These are phyloP conservation scores for Bryconaethiops microstoma DNA, from an alignment of 2,797 vertebrate species.

Conservation along the genomic window DNA sequence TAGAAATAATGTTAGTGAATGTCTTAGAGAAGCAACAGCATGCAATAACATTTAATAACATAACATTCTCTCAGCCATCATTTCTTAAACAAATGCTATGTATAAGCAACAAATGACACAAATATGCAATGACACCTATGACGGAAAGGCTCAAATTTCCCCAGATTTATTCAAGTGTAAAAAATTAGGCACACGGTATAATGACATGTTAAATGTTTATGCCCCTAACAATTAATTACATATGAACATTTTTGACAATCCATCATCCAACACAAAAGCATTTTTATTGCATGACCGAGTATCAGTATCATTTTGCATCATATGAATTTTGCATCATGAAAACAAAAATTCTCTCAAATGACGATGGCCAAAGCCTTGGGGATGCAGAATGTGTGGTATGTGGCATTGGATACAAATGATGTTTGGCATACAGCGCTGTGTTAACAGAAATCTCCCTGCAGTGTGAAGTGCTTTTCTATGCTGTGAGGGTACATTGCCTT, in stretches of 20 bases:
- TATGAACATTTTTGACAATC: slow-evolving; percentile 66
- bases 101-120: background rate
- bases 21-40: no score
- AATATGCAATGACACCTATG: background rate
- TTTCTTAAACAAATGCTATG: background rate
- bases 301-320: background rate
- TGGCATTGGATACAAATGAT: background rate
- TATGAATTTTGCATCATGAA: background rate
- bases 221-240: slow-evolving; percentile 62
- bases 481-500: background rate
- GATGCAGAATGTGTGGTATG: background rate
- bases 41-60: no score
- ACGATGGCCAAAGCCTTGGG: background rate
- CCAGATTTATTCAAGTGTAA: slow-evolving; percentile 66
- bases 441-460: background rate
- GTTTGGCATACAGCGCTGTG: background rate
- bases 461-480: slow-evolving; percentile 31
- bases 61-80: no score
- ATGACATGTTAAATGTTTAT: slow-evolving; percentile 51
- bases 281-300: slow-evolving; percentile 3
- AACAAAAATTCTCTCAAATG: slow-evolving; percentile 2
- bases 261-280: slow-evolving; percentile 16
- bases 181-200: slow-evolving; percentile 63
- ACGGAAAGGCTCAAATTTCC: background rate
- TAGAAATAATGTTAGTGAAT: no score